A percentile compares a stretch with the other conserved stretches of the same genome.
Conservation (phyloP, 2,113 vertebrate species). For the Nymphicus hollandicus region DNA sequence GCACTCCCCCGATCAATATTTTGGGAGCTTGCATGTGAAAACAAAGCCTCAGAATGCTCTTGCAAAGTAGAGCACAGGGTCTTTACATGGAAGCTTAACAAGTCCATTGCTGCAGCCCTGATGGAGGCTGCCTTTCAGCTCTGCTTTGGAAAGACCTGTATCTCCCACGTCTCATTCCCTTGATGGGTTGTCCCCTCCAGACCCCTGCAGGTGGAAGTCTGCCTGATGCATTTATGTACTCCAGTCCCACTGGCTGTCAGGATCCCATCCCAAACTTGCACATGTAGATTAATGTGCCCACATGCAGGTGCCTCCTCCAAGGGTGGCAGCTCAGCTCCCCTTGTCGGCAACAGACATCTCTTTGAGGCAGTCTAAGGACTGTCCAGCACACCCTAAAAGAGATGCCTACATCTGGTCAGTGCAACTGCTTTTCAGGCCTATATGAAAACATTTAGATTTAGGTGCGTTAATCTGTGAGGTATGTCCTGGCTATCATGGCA, state of each 20-base stretch:
- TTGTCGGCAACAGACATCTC: too few species aligned
- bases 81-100: neutral
- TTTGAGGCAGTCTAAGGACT: neutral
- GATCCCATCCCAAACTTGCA: neutral
- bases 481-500: neutral
- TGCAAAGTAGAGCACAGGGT: neutral
- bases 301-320: neutral
- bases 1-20: neutral
- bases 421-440: neutral
- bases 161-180: neutral
- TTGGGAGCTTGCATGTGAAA: neutral
- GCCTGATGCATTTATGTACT: neutral
- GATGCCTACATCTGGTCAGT: neutral
- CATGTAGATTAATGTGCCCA: neutral
- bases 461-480: neutral
- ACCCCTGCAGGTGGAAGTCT: neutral
- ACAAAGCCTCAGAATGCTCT: neutral
- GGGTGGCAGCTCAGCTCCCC: neutral
- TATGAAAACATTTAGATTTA: neutral
- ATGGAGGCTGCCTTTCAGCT: neutral
- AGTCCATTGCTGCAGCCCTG: neutral
- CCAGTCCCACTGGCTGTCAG: accelerated
- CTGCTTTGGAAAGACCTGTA: neutral
- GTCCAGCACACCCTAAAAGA: neutral
- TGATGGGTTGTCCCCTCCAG: accelerated